Conservation (phyloP, 2,113 vertebrate genomes). For the Daphoenositta chrysoptera region DNA sequence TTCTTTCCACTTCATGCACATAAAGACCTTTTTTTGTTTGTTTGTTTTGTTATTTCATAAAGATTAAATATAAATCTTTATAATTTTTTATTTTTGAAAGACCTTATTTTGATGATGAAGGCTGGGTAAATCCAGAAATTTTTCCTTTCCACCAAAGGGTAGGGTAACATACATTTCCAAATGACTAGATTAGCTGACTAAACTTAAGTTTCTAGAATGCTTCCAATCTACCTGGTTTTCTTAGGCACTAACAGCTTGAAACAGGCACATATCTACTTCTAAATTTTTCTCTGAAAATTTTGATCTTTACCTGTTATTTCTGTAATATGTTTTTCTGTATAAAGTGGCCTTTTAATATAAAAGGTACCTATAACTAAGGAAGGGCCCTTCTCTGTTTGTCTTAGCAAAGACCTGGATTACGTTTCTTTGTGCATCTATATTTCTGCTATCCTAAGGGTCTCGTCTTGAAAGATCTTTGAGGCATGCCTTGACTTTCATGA, state of each 20-base stretch:
- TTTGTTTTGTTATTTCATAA: background rate
- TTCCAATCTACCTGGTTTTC: background rate
- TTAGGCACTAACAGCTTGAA: background rate
- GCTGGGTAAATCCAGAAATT: background rate
- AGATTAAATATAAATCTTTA: background rate
- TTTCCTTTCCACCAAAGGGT: background rate
- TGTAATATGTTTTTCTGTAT: background rate
- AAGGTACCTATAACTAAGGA: background rate
- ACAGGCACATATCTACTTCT: background rate
- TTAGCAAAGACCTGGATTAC: background rate
- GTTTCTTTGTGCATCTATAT: background rate
- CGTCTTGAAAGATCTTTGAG: background rate
- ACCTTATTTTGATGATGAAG: background rate
- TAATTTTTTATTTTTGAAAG: background rate
- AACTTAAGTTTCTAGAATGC: background rate
- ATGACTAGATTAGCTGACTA: background rate
- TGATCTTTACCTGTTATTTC: background rate
- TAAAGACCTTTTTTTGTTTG: background rate
- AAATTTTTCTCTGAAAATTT: background rate
- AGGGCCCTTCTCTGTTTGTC: background rate
- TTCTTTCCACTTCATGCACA: rapidly evolving
- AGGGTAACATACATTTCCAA: background rate
- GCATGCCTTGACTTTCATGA: background rate
- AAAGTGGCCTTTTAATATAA: background rate
- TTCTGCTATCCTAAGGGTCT: background rate